These are phyloP conservation scores for Acanthopleura granulata DNA, from an alignment of 2,888 invertebrate species.

Conservation along the genomic window DNA sequence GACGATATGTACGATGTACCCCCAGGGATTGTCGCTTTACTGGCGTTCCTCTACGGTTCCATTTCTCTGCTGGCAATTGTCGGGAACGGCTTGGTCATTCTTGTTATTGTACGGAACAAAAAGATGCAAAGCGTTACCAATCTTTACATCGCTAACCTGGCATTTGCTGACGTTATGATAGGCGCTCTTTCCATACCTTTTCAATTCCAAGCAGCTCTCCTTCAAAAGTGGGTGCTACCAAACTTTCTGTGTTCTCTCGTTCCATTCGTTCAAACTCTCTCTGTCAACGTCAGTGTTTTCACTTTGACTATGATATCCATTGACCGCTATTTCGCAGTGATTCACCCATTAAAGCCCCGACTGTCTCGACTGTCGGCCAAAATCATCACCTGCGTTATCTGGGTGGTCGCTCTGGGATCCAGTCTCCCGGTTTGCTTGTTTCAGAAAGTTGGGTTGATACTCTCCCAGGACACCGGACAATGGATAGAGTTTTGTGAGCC, in stretches of 20 bases:
- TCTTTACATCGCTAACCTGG: conserved; percentile 88
- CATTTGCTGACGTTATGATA: conserved; percentile 87
- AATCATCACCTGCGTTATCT: conserved; percentile 81
- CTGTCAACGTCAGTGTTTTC: conserved; percentile 90
- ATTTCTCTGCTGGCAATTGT: conserved; percentile 86
- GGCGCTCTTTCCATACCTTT: conserved; percentile 89
- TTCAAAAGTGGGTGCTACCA: conserved; percentile 89
- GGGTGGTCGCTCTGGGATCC: conserved; percentile 77
- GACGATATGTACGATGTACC: conserved; percentile 80
- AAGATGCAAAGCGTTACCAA: conserved; percentile 87
- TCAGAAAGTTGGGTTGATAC: conserved; percentile 40
- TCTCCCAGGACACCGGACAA: conserved; percentile 25
- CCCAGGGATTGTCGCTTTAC: conserved; percentile 79
- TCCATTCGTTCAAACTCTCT: conserved; percentile 87
- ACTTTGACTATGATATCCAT: conserved; percentile 89
- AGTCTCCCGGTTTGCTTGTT: conserved; percentile 75
- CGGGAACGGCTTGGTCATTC: conserved; percentile 88
- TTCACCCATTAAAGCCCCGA: conserved; percentile 74
- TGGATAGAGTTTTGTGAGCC: conserved; percentile 64
- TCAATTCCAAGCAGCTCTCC: conserved; percentile 88
- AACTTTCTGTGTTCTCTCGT: conserved; percentile 90
- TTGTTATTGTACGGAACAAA: conserved; percentile 82
- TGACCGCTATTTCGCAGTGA: conserved; percentile 79
- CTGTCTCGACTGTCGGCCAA: conserved; percentile 81
- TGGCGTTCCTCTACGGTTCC: conserved; percentile 84